These are phyloP conservation scores for Listronotus oregonensis DNA, from an alignment of 1,140 invertebrate species.

Conservation along the genomic window DNA sequence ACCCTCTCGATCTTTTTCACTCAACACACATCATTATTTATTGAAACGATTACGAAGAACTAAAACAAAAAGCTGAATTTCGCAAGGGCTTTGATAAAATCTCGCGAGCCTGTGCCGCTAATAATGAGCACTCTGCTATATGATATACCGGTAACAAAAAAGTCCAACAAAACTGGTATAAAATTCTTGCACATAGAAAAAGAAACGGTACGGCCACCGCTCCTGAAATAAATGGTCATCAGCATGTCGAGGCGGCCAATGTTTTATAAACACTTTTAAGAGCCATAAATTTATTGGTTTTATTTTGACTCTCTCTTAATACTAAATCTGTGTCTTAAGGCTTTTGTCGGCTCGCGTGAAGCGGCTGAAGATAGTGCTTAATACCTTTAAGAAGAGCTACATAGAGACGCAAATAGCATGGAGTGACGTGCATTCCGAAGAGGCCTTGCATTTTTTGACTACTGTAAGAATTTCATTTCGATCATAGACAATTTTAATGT, in stretches of 20 bases:
- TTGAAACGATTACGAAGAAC: conserved; percentile 34
- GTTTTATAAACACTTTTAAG: conserved; percentile 54
- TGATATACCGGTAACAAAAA: conserved; percentile 29
- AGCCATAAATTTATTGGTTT: conserved; percentile 52
- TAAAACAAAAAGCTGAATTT: conserved; percentile 32
- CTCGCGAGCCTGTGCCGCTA: conserved; percentile 21
- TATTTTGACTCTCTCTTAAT: conserved; percentile 50
- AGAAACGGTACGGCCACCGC: conserved; percentile 39
- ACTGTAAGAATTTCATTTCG: conserved; percentile 55
- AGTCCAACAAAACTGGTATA: conserved; percentile 40
- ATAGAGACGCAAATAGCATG: conserved; percentile 37
- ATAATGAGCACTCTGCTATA: conserved; percentile 31
- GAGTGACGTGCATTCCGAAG: conserved; percentile 41
- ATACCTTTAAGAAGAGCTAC: conserved; percentile 19
- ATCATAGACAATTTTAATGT: conserved; percentile 50
- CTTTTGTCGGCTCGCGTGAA: conserved; percentile 49
- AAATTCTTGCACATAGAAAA: conserved; percentile 47
- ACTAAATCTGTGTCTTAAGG: conserved; percentile 54
- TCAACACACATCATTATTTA: conserved; percentile 22
- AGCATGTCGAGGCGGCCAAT: conserved; percentile 43
- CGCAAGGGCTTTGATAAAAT: conserved; percentile 35
- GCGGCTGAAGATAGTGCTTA: conserved; percentile 9
- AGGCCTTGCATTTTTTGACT: conserved; percentile 53
- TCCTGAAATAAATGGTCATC: conserved; percentile 46
- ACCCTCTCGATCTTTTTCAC: conserved; percentile 9